Evolutionary conservation across 64 coral and sea anemone species (phyloP).

Genomic region (Pocillopora damicornis): DNA sequence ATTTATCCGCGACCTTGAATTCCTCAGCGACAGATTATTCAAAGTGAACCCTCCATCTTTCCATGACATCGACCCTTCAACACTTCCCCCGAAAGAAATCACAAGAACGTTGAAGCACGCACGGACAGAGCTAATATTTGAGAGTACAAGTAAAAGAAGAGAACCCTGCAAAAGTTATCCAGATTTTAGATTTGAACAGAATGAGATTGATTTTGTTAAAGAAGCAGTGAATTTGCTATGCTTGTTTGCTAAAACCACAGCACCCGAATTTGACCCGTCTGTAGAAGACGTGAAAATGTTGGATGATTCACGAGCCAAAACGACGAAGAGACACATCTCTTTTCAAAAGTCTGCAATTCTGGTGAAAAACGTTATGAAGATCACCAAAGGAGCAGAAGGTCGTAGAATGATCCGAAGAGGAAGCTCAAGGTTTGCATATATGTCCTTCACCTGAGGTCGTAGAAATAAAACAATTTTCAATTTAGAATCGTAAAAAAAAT

Average conservation of each 20-base stretch:
- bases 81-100: slow-evolving; percentile 65
- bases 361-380: slow-evolving; percentile 41
- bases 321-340: slow-evolving; percentile 42
- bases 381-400: not conserved
- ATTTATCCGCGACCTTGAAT: slow-evolving; percentile 51
- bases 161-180: not conserved
- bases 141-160: not conserved
- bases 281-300: slow-evolving; percentile 63
- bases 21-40: slow-evolving; percentile 64
- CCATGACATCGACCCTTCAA: slow-evolving; percentile 74
- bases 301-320: not conserved
- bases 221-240: slow-evolving; percentile 41
- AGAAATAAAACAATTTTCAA: too few relatives aligned
- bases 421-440: not conserved
- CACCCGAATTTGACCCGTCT: slow-evolving; percentile 64
- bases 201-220: slow-evolving; percentile 58
- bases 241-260: slow-evolving; percentile 22
- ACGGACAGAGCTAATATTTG: slow-evolving; percentile 42
- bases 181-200: slow-evolving; percentile 56
- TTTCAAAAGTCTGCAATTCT: slow-evolving; percentile 62
- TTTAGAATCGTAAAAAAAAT: too few relatives aligned
- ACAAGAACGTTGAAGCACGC: slow-evolving; percentile 38
- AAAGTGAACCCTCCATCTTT: slow-evolving; percentile 59
- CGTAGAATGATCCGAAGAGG: not conserved
- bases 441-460: not conserved